Base-by-base conservation (phyloP, 2,888 invertebrate species). In the Pachliopta kotzebuea region DNA sequence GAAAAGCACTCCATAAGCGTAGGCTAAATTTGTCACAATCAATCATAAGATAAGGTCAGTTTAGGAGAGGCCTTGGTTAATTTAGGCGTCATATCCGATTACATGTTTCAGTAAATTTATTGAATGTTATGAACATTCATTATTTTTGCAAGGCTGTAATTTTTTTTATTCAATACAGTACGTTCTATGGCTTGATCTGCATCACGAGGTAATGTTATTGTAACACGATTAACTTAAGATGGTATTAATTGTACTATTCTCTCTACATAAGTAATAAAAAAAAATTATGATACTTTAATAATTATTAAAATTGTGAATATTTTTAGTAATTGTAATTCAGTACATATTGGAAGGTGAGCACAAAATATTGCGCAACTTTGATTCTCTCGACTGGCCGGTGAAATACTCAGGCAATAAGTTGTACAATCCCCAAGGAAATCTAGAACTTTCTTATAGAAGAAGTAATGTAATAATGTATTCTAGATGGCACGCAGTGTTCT, bases 21-120 rank as follows among this genome's bases (percentile, higher is more conserved):
- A 74, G 67, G 65, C 70, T 74, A 73, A 78, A 82, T 84, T 81
- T 84, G 84, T 86, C 86, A 79, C 80, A 77, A 88, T 89, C 88
- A 80, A 88, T 89, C 88, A 88, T 79, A 65, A 63, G 67, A 70
- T 77, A 81, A 87, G 83, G 83, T 79, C 84, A 79, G 71, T 58
- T 69, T 68, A 65, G 65, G 66, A 69, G 49, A 31, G 57, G 60
- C 52, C 52, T 60, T 63, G 66, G 53, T 58, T 63, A 69, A 68
- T 66, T 67, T 79, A 77, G 76, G 76, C 78, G 80, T 74, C 65
- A 54, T 17, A 57, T 31, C 49, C 45, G 31, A 60, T 65, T 37
- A 59, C 18, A 42, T 58, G 21, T 29, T 26, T 55, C 26, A 55
- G 55, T 55, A 26, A 21, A 24, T 54, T 54, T 54, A 54, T 52